These are phyloP conservation scores for Sorex fumeus DNA, from an alignment of 2,113 vertebrate species.

Conservation along the genomic window DNA sequence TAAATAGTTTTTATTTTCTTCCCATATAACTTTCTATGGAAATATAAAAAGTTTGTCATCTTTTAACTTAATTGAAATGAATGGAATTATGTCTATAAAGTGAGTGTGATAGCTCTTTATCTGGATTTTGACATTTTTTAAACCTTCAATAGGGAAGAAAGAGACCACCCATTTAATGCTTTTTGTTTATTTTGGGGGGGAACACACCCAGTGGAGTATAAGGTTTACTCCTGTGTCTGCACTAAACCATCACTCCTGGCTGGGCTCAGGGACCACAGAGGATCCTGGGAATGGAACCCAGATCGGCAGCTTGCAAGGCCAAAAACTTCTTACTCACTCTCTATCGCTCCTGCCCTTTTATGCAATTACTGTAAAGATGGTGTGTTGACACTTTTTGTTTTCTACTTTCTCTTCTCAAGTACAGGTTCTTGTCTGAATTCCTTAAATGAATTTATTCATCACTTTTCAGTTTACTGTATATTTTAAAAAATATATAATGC, in stretches of 20 bases:
- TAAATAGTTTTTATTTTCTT: slow-evolving; percentile 53
- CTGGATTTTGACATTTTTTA: background rate
- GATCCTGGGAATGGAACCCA: too few relatives aligned
- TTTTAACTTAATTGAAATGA: slow-evolving; percentile 21
- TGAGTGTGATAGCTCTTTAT: background rate
- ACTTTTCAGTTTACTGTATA: background rate
- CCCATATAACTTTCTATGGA: slow-evolving; percentile 4
- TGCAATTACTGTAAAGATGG: background rate
- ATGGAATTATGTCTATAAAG: slow-evolving; percentile 46
- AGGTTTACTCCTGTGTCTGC: too few relatives aligned
- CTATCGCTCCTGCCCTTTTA: background rate
- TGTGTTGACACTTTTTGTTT: background rate
- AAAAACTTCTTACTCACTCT: too few relatives aligned
- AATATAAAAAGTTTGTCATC: slow-evolving; percentile 42
- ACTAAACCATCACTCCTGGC: too few relatives aligned
- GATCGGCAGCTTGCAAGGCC: too few relatives aligned
- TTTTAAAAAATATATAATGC: background rate
- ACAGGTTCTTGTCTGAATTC: background rate
- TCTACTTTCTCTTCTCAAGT: background rate
- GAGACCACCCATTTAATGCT: too few relatives aligned
- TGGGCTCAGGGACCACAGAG: too few relatives aligned
- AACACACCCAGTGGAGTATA: background rate
- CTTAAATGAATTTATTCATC: background rate
- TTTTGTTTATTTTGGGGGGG: too few relatives aligned
- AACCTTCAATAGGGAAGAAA: too few relatives aligned